Evolutionary conservation across 2,113 vertebrate species (phyloP).

Genomic region (Scomber scombrus): DNA sequence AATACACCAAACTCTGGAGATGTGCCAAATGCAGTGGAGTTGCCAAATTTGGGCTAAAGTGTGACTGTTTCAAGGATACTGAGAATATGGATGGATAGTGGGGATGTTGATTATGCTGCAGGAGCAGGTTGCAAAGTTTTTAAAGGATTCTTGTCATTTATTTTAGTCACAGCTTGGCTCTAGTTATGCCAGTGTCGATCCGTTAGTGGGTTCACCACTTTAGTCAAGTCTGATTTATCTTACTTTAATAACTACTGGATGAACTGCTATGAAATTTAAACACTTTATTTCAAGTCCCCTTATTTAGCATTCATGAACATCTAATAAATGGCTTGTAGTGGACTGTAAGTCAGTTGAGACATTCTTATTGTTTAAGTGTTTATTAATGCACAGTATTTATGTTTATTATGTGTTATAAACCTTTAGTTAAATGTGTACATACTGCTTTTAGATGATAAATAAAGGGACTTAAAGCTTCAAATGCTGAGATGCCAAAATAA

Average conservation of each 20-base stretch:
- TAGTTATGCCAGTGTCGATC: neutral
- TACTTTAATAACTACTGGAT: neutral
- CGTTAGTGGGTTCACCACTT: neutral
- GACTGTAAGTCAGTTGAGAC: no score
- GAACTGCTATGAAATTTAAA: neutral
- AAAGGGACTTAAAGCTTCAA: no score
- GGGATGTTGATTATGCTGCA: neutral
- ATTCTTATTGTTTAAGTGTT: no score
- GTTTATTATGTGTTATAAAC: no score
- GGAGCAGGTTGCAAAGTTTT: neutral
- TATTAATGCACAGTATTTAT: no score
- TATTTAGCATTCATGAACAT: no score
- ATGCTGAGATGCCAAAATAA: no score
- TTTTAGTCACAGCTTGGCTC: neutral
- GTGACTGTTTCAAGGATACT: slow-evolving; percentile 2
- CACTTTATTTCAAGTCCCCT: no score
- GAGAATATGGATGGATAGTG: neutral
- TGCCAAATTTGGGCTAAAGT: neutral
- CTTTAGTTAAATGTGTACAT: no score
- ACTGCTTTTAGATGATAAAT: no score
- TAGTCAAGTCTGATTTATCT: neutral
- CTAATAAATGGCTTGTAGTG: no score
- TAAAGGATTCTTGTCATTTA: neutral
- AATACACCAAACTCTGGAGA: slow-evolving; percentile 13
- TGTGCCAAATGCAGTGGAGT: neutral